Evolutionary conservation across 2,113 vertebrate genomes (phyloP).

Genomic region (Chinchilla lanigera): DNA sequence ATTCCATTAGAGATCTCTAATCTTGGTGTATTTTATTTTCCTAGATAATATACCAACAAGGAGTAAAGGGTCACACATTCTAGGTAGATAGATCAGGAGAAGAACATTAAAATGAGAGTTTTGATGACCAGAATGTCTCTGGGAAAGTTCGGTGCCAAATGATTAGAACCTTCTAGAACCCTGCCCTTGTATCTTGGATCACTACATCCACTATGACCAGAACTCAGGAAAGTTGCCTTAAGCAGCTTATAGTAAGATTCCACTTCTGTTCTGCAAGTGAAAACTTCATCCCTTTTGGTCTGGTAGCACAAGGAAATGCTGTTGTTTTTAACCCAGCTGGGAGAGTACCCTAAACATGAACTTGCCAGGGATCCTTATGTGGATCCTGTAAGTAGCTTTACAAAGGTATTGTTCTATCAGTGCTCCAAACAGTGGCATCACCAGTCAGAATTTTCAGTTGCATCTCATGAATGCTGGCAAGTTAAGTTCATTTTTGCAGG

Average conservation of each 20-base stretch:
- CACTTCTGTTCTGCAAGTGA: not conserved
- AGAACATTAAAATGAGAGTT: not conserved
- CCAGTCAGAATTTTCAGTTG: not conserved
- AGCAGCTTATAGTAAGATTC: not conserved
- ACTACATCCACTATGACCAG: not conserved
- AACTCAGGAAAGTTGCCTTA: not conserved
- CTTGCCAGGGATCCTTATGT: not conserved
- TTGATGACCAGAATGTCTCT: not conserved
- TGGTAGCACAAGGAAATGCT: not conserved
- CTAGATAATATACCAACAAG: not conserved
- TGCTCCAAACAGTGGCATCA: not conserved
- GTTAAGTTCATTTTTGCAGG: conserved; percentile 37
- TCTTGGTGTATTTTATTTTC: not conserved
- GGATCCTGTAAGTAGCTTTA: not conserved
- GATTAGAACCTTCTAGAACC: not conserved
- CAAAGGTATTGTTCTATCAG: not conserved
- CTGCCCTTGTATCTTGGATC: not conserved
- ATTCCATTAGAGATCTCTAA: not conserved
- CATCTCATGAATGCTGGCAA: not conserved
- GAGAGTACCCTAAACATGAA: not conserved
- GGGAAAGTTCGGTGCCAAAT: not conserved
- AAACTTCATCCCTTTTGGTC: not conserved
- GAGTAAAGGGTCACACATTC: not conserved
- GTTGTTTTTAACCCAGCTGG: not conserved
- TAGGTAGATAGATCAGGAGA: not conserved